Conservation (phyloP, 2,888 invertebrate species). For the Athrips mouffetella region DNA sequence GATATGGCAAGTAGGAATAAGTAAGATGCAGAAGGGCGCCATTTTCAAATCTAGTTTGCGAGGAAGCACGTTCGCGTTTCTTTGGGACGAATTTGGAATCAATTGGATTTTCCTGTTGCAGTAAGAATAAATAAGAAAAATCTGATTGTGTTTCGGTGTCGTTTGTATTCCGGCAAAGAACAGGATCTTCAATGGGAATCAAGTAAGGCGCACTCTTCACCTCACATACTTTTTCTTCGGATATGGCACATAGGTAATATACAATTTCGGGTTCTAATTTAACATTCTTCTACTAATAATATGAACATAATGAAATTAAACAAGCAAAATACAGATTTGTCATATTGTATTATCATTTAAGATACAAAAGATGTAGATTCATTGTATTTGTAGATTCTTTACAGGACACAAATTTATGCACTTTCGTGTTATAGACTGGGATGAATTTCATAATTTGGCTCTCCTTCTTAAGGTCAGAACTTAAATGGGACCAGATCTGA, state of each 20-base stretch:
- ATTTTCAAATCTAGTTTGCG: conserved; percentile 43
- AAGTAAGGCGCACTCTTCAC: conserved; percentile 30
- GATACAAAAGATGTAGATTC: too few relatives aligned
- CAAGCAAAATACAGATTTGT: too few relatives aligned
- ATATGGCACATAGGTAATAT: background rate
- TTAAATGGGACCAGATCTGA: too few relatives aligned
- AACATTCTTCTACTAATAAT: background rate
- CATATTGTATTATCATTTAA: too few relatives aligned
- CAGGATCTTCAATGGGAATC: conserved; percentile 34
- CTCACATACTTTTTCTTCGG: background rate
- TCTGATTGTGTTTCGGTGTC: too few relatives aligned
- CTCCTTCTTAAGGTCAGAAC: too few relatives aligned
- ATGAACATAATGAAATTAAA: background rate
- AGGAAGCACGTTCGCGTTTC: conserved; percentile 17
- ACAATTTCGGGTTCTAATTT: background rate
- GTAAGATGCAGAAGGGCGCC: conserved; percentile 37
- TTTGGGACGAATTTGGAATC: background rate
- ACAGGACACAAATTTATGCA: too few relatives aligned
- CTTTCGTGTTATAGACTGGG: too few relatives aligned
- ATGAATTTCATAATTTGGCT: too few relatives aligned
- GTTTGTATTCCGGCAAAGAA: conserved; percentile 7
- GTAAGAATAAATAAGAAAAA: conserved; percentile 27
- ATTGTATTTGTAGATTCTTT: too few relatives aligned
- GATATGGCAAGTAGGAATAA: conserved; percentile 30
- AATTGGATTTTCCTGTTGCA: conserved; percentile 34